phyloP scores from a whole-genome alignment of 2,113 vertebrate species.

The Capra hircus region DNA sequence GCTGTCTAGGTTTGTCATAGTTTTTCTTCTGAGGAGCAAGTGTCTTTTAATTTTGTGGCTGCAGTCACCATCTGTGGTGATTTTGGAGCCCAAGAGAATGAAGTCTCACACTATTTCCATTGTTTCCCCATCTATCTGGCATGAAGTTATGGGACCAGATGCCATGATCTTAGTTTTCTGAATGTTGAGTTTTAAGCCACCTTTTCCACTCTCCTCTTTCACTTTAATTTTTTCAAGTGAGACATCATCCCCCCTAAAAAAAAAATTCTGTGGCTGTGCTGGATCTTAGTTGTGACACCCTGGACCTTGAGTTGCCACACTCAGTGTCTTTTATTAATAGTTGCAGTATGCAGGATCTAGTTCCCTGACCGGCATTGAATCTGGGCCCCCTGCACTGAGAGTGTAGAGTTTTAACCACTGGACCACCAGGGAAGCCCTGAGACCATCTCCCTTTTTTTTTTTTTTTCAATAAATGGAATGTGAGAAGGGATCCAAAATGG shows the following conservation, averaged over 20 bases:
- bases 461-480: fast-evolving
- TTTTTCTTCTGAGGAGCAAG: neutral
- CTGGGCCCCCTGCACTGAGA: neutral
- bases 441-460: too few relatives aligned
- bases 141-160: neutral
- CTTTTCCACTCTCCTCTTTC: neutral
- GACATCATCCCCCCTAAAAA: neutral
- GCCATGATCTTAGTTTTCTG: neutral
- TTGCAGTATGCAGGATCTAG: neutral
- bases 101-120: neutral
- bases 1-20: neutral
- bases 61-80: neutral
- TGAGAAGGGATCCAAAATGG: neutral
- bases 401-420: neutral
- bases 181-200: neutral
- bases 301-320: neutral
- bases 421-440: neutral
- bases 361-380: fast-evolving
- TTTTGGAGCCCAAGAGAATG: neutral
- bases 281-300: neutral
- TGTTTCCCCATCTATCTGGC: neutral
- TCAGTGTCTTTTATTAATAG: neutral
- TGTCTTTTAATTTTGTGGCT: neutral
- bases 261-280: neutral
- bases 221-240: neutral